Percentiles rank a stretch among this genome's conserved stretches.
These are phyloP conservation scores for Halesus radiatus DNA, from an alignment of 1,140 invertebrate genomes.

Conservation along the genomic window DNA sequence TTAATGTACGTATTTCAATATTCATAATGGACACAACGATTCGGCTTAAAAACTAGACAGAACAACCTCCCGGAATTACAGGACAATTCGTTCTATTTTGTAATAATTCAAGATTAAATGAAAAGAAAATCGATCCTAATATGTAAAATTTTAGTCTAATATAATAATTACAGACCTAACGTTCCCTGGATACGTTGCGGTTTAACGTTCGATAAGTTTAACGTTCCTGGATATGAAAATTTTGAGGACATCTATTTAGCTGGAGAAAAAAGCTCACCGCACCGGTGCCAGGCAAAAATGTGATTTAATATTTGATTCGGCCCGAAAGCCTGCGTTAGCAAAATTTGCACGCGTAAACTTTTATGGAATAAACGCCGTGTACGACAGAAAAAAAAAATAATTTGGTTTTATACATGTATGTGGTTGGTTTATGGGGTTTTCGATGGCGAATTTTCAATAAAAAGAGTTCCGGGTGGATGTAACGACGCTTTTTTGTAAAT, in stretches of 20 bases:
- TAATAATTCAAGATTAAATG: no score
- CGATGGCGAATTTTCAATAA: slow-evolving; percentile 7
- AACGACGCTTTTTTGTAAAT: not conserved
- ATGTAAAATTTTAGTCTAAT: no score
- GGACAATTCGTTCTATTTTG: no score
- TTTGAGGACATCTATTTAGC: not conserved
- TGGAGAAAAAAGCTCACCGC: not conserved
- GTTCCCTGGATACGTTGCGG: no score
- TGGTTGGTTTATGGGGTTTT: slow-evolving; percentile 1
- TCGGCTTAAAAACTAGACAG: no score
- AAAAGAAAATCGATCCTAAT: no score
- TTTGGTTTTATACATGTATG: slow-evolving; percentile 2
- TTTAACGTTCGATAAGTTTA: no score
- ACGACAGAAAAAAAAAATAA: slow-evolving; percentile 15
- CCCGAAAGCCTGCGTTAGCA: slow-evolving; percentile 10
- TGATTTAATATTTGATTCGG: slow-evolving; percentile 29
- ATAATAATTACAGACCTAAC: no score
- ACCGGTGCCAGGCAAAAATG: not conserved
- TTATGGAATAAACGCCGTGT: slow-evolving; percentile 27
- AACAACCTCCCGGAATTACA: no score
- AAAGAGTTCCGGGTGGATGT: not conserved
- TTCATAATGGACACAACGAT: no score
- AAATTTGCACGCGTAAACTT: slow-evolving; percentile 16
- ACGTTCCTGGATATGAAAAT: no score
- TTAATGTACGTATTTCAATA: no score